Evolutionary conservation across 2,797 vertebrate species (phyloP), one percentile per base, ranked within the genome.

Genomic region (Syngnathus acus): DNA sequence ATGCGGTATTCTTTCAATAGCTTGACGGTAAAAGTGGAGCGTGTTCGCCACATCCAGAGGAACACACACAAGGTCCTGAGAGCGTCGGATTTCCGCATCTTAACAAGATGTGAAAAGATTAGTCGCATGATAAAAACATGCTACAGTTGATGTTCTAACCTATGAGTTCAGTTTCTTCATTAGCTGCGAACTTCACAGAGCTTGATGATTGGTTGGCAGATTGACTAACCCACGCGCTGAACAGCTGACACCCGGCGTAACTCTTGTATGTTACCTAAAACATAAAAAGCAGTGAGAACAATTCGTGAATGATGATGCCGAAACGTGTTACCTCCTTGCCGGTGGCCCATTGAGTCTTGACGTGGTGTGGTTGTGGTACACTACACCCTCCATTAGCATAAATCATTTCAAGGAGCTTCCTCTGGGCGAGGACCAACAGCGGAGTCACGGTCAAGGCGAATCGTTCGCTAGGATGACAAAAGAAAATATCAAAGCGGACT

Each of bases 41-140:
- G 93, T 92, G 76, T 95, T 92, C 14, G 89, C 83, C 75, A 96
- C 90, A 68, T 96, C 92, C 81, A 99, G 75, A 3, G 96, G 97
- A 67, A 99, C 94, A 21, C 85, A 87, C 69, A 94, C 82, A 1
- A 93, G 80, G n/a, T 77, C 76, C 89, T 91, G 90, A 48, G 89
- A 86, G 67, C 65, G 82, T 54, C 64, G 79, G 0, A 55, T 53
- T 67, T 91, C 95, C 94, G 84, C 75, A 89, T 13, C 76, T 86
- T 65, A 37, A 26, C n/a, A 32, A 75, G 17, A 76, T 26, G 72
- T 1, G 62, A 38, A 59, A 64, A 72, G 21, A 21, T 65, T 39
- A 64, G 21, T 23, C 1, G 8, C 10, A 7, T 26, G 4, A 39
- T 38, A 26, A 19, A 16, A 64, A 13, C 14, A 14, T 45, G n/a